A percentile compares a stretch with the other conserved stretches of the same genome.
phyloP scores from a whole-genome alignment of 2,797 vertebrate species.

The Acanthurus tractus region DNA sequence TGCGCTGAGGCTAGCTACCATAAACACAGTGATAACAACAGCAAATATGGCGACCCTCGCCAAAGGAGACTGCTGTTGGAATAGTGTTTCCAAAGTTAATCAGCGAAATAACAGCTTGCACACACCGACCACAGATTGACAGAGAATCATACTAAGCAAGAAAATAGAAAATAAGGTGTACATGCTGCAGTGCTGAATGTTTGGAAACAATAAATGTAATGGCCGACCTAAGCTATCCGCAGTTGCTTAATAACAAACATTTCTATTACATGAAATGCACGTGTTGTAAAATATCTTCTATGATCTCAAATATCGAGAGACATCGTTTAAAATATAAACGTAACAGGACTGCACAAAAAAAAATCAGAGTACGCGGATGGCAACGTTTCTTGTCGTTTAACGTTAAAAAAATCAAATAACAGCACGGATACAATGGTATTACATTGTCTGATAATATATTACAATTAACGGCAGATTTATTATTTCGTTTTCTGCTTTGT shows the following conservation, averaged over 20 bases:
- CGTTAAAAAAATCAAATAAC: background rate
- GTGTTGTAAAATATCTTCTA: slow-evolving; percentile 6
- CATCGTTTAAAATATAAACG: background rate
- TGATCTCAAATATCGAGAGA: background rate
- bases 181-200: slow-evolving; percentile 19
- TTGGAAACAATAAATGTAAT: slow-evolving; percentile 36
- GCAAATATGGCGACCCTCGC: slow-evolving; percentile 81
- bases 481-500: background rate
- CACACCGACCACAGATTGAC: slow-evolving; percentile 10
- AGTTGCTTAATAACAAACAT: slow-evolving; percentile 87
- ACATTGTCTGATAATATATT: background rate
- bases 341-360: background rate
- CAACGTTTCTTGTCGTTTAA: background rate
- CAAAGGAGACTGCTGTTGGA: slow-evolving; percentile 69
- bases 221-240: slow-evolving; percentile 42
- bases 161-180: slow-evolving; percentile 17
- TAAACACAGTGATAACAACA: slow-evolving; percentile 84
- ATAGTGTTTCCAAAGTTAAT: slow-evolving; percentile 62
- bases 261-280: slow-evolving; percentile 21
- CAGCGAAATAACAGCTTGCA: slow-evolving; percentile 58
- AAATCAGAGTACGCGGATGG: background rate
- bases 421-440: background rate
- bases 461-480: background rate
- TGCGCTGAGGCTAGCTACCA: slow-evolving; percentile 82
- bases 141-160: background rate